Percentiles rank a stretch among this genome's conserved stretches.
Evolutionary conservation across 2,113 vertebrate species (phyloP).

Genomic region (Trinectes maculatus): DNA sequence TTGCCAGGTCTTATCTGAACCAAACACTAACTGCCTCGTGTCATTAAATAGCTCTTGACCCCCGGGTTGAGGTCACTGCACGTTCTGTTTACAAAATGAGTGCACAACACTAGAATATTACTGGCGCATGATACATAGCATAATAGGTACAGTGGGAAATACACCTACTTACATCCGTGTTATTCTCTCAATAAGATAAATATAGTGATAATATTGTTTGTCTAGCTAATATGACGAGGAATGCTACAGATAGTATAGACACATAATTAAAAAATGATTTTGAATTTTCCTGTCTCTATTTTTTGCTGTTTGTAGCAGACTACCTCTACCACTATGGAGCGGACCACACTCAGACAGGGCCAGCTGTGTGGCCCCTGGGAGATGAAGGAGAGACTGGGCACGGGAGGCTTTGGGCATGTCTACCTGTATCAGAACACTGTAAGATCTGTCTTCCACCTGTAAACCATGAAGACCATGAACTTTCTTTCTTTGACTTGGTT

Average conservation of each 20-base stretch:
- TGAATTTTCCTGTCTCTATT: background rate
- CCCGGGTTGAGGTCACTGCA: background rate
- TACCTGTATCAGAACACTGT: constrained; percentile 93
- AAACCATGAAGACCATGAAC: background rate
- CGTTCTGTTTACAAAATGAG: too few species aligned
- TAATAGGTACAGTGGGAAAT: too few species aligned
- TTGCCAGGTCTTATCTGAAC: background rate
- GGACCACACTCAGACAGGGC: constrained; percentile 81
- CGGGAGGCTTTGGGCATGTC: constrained; percentile 94
- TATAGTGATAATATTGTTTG: too few species aligned
- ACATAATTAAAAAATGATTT: background rate
- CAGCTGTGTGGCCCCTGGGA: constrained; percentile 89
- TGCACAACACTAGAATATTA: too few species aligned
- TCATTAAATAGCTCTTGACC: background rate
- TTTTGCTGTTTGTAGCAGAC: background rate
- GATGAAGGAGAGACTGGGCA: constrained; percentile 92
- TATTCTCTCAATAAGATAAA: too few species aligned
- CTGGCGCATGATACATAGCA: too few species aligned
- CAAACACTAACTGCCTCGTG: background rate
- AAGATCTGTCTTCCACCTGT: constrained; percentile 37
- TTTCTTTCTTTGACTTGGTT: background rate
- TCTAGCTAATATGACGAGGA: background rate
- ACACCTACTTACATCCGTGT: too few species aligned
- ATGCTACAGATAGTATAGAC: too few species aligned
- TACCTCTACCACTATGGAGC: constrained; percentile 83